These are phyloP conservation scores for Prinia subflava DNA, from an alignment of 2,113 vertebrate species.

Conservation along the genomic window DNA sequence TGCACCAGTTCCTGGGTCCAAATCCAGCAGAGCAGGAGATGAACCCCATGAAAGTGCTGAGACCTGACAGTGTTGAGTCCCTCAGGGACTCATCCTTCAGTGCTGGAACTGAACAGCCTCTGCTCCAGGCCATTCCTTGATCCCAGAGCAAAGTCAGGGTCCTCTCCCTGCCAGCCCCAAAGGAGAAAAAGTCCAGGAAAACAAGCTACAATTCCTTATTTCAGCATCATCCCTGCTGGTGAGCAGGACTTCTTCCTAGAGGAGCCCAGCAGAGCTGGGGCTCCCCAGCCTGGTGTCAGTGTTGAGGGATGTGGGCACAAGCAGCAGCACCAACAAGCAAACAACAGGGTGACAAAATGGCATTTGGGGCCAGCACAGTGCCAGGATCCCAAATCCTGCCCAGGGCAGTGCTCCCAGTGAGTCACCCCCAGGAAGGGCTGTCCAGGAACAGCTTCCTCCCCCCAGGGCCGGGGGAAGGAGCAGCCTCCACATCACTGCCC, in stretches of 20 bases:
- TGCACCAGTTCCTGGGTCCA: conserved; percentile 2
- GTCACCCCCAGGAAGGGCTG: not conserved
- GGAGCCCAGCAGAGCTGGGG: not conserved
- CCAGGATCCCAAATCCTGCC: not conserved
- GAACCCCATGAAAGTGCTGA: conserved; percentile 26
- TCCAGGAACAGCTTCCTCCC: not conserved
- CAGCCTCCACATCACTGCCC: rapidly evolving
- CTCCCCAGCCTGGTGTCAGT: not conserved
- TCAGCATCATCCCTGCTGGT: not conserved
- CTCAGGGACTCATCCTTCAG: not conserved
- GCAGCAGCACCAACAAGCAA: not conserved
- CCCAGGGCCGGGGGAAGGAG: not conserved
- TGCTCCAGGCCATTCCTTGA: not conserved
- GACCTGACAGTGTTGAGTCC: not conserved
- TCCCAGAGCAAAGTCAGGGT: not conserved
- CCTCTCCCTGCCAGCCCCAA: not conserved
- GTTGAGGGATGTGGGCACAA: not conserved
- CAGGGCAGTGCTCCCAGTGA: rapidly evolving
- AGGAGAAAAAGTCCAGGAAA: not conserved
- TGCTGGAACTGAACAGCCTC: not conserved
- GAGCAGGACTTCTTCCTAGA: not conserved
- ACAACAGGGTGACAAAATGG: not conserved
- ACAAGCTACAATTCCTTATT: not conserved
- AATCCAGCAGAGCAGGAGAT: conserved; percentile 18
- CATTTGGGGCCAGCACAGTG: not conserved